Percentiles rank a stretch among this genome's conserved stretches.
Conservation (phyloP, 2,113 vertebrate genomes). For the Sorex araneus region DNA sequence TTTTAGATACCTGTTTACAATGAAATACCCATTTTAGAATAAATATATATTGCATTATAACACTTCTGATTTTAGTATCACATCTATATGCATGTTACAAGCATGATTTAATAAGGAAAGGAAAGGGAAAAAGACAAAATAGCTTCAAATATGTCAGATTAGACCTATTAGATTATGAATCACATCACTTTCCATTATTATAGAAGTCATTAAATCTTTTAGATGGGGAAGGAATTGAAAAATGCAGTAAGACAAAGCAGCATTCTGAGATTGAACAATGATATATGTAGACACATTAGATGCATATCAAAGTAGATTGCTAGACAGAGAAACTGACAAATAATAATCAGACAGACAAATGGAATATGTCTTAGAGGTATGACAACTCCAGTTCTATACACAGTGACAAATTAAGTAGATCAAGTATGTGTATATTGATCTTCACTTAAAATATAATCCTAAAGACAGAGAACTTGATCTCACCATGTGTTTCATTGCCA, state of each 20-base stretch:
- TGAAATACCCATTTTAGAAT: background rate
- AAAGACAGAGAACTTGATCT: background rate
- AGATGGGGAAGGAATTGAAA: constrained; percentile 42
- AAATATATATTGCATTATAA: background rate
- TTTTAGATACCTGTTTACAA: background rate
- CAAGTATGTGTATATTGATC: background rate
- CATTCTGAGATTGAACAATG: background rate
- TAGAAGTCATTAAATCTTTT: background rate
- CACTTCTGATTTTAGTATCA: background rate
- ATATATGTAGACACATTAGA: constrained; percentile 13
- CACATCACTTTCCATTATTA: background rate
- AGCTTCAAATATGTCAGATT: background rate
- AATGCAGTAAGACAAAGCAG: background rate
- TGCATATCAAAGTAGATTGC: constrained; percentile 49
- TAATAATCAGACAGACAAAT: constrained; percentile 46
- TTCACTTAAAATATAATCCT: background rate
- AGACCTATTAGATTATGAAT: constrained; percentile 32
- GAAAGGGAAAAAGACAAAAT: background rate
- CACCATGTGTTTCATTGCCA: background rate
- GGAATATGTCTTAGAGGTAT: background rate
- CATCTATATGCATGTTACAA: background rate
- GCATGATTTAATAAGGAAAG: constrained; percentile 24
- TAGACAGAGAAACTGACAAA: constrained; percentile 45
- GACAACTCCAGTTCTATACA: background rate
- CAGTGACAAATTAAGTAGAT: constrained; percentile 8